phyloP scores from a whole-genome alignment of 1,140 invertebrate species.

The Bombyx mori region DNA sequence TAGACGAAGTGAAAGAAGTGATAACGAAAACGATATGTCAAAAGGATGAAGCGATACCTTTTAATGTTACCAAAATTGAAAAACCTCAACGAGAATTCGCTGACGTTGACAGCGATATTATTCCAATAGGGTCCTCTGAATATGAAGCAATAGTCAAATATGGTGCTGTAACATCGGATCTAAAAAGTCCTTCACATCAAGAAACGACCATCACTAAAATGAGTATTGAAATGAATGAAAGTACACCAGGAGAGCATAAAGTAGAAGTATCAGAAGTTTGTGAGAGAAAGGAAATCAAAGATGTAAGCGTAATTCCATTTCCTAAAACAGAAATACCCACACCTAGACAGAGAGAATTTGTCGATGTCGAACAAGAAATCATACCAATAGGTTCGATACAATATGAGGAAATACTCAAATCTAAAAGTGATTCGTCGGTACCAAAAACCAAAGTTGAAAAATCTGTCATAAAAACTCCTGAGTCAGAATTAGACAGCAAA shows the following conservation, averaged over 20 bases:
- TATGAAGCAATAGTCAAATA: slow-evolving; percentile 59
- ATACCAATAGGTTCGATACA: slow-evolving; percentile 58
- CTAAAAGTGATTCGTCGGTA: slow-evolving; percentile 63
- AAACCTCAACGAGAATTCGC: slow-evolving; percentile 53
- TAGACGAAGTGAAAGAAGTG: slow-evolving; percentile 39
- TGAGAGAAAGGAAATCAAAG: slow-evolving; percentile 43
- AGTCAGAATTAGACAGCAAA: slow-evolving; percentile 51
- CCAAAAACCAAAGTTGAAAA: slow-evolving; percentile 62
- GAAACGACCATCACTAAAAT: slow-evolving; percentile 26
- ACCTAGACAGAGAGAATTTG: slow-evolving; percentile 52
- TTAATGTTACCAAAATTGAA: slow-evolving; percentile 52
- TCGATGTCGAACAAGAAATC: slow-evolving; percentile 62
- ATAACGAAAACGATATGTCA: slow-evolving; percentile 26
- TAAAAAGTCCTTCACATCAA: slow-evolving; percentile 19
- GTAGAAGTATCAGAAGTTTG: slow-evolving; percentile 45
- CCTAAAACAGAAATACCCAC: slow-evolving; percentile 41
- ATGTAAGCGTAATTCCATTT: slow-evolving; percentile 50
- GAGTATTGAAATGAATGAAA: slow-evolving; percentile 26
- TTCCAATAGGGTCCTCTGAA: slow-evolving; percentile 57
- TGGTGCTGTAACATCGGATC: slow-evolving; percentile 25
- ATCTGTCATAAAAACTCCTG: slow-evolving; percentile 36
- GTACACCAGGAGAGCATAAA: slow-evolving; percentile 17
- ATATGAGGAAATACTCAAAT: slow-evolving; percentile 67
- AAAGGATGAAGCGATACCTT: slow-evolving; percentile 42
- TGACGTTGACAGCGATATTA: slow-evolving; percentile 65